These are phyloP conservation scores for Helicoverpa assulta DNA, from an alignment of 2,888 invertebrate genomes.

Conservation along the genomic window DNA sequence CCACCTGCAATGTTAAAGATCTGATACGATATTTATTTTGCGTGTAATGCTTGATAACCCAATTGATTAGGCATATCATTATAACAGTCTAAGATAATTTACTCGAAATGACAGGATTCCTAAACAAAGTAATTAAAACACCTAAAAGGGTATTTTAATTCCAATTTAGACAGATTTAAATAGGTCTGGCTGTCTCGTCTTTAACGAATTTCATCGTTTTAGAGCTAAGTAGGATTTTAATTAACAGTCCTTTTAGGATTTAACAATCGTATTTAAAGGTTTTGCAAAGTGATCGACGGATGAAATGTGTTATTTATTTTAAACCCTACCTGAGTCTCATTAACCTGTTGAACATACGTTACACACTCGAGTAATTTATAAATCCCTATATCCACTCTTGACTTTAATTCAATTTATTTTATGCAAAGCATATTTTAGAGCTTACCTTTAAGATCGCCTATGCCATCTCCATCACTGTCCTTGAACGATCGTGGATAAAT, in stretches of 20 bases:
- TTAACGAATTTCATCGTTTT: conserved; percentile 18
- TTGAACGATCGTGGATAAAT: conserved; percentile 95
- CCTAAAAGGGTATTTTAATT: conserved; percentile 26
- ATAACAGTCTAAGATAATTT: too few relatives aligned
- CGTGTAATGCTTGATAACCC: not conserved
- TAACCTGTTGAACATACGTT: conserved; percentile 1
- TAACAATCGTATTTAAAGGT: conserved; percentile 17
- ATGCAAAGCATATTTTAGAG: not conserved
- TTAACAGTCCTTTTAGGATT: conserved; percentile 25
- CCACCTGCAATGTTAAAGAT: not conserved
- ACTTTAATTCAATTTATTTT: not conserved
- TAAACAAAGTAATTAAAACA: conserved; percentile 23
- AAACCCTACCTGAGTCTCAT: not conserved
- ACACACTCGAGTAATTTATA: not conserved
- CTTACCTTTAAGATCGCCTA: conserved; percentile 94
- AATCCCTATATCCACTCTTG: not conserved
- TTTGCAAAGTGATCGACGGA: conserved; percentile 6
- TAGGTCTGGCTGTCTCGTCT: conserved; percentile 22
- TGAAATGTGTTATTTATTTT: conserved; percentile 16
- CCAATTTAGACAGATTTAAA: conserved; percentile 23
- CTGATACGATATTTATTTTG: not conserved
- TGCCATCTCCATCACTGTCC: conserved; percentile 94
- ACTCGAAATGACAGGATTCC: not conserved
- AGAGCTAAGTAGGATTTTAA: conserved; percentile 6
- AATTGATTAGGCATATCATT: not conserved